These are phyloP conservation scores for Peribatodes rhomboidaria DNA, from an alignment of 2,888 invertebrate species.

Conservation along the genomic window DNA sequence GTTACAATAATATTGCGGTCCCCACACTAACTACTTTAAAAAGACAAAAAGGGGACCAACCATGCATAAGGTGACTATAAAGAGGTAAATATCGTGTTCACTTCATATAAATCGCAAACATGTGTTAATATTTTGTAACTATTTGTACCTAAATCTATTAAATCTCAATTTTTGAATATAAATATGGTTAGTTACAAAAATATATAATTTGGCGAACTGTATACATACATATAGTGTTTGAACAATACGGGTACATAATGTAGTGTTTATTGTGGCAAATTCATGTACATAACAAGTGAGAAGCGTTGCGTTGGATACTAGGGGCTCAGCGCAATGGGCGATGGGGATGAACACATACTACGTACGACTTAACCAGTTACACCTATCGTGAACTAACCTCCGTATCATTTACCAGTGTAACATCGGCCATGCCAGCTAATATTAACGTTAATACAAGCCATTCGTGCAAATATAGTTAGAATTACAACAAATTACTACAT, in stretches of 20 bases:
- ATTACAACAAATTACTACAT: slow-evolving; percentile 47
- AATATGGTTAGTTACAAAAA: slow-evolving; percentile 80
- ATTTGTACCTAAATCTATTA: slow-evolving; percentile 67
- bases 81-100: slow-evolving; percentile 69
- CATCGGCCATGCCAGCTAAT: slow-evolving; percentile 48
- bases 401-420: slow-evolving; percentile 41
- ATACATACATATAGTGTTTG: slow-evolving; percentile 62
- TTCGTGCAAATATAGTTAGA: slow-evolving; percentile 48
- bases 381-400: slow-evolving; percentile 27
- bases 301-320: slow-evolving; percentile 42
- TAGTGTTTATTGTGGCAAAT: slow-evolving; percentile 72
- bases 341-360: slow-evolving; percentile 40
- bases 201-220: slow-evolving; percentile 79
- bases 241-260: slow-evolving; percentile 66
- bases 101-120: slow-evolving; percentile 65
- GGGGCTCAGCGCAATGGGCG: slow-evolving; percentile 38
- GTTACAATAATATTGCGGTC: slow-evolving; percentile 54
- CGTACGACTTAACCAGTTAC: slow-evolving; percentile 38
- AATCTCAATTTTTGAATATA: slow-evolving; percentile 78
- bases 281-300: slow-evolving; percentile 63
- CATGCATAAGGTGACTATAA: slow-evolving; percentile 61
- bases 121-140: slow-evolving; percentile 57
- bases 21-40: slow-evolving; percentile 58
- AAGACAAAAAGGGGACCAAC: slow-evolving; percentile 59
- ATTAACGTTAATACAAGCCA: slow-evolving; percentile 47